Base-by-base conservation (phyloP, 2,797 vertebrate genomes). In the Lithobates pipiens region DNA sequence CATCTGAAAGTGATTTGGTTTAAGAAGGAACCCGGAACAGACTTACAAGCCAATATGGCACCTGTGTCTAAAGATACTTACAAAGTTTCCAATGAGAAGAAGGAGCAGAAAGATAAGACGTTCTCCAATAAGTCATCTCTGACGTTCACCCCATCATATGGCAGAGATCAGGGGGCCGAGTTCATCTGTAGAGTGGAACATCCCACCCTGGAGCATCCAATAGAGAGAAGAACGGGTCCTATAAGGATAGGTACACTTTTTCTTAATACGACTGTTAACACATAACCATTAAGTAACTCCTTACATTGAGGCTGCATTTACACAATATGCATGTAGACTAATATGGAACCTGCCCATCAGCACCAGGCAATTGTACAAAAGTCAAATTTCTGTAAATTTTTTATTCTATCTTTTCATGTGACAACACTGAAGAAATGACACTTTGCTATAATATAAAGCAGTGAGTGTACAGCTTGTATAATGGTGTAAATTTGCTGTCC, bases 121-220 rank as follows among this genome's bases (percentile, higher is more conserved):
- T 85, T 65, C 23, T 4, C 36, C 10, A 57, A 42, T 72, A 50
- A 74, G 27, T 23, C 69, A 6, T 8, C 39, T 27, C 54, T 85
- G 57, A 74, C 68, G 15, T 78, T 88, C 15, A 82, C 69, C 29
- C 75, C 78, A 11, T 23, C 44, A 13, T 10, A 42, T 2, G 27
- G 23, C 10, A 65, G 50, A 50, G 86, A 88, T 82, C 78, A 85
- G 32, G 78, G 74, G 5, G 68, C 73, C 6, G 86, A 81, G 77
- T 73, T 77, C 18, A 77, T 88, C 74, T 85, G 83, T 15, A 29
- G 34, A 67, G 82, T 88, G 54, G 46, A 25, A 5, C 86, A 88
- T 15, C 67, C 46, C 29, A 61, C 16, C 32, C 77, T 88, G 69
- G 21, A 39, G 68, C 54, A 42, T 0, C 78, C 68, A 2, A 11